Evolutionary conservation across 2,888 invertebrate genomes (phyloP).

Genomic region (Atrina japonica): DNA sequence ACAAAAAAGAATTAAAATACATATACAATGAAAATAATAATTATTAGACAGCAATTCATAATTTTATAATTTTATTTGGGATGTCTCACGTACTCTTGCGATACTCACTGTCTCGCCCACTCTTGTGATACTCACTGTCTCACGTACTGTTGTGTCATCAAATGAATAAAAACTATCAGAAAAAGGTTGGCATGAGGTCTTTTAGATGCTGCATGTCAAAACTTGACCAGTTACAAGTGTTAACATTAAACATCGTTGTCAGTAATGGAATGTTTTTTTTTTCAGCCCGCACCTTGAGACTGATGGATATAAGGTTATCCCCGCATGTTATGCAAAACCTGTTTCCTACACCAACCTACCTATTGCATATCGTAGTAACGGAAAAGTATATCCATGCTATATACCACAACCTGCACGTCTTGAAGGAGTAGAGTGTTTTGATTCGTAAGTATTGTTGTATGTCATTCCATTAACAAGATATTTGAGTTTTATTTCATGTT

Average conservation of each 20-base stretch:
- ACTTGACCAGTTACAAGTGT: neutral
- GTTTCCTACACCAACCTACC: neutral
- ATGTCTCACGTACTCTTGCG: too few relatives aligned
- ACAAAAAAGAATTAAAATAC: too few relatives aligned
- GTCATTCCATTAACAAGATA: neutral
- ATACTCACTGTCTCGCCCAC: too few relatives aligned
- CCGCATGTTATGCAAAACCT: neutral
- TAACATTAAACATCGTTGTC: neutral
- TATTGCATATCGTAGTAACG: conserved; percentile 4
- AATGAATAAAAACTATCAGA: too few relatives aligned
- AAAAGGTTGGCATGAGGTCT: too few relatives aligned
- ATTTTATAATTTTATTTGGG: too few relatives aligned
- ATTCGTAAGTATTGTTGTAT: conserved; percentile 22
- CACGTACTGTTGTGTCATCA: too few relatives aligned
- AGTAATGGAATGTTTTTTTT: neutral
- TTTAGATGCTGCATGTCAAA: too few relatives aligned
- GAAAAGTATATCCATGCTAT: conserved; percentile 12
- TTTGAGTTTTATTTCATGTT: neutral
- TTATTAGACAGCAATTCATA: too few relatives aligned
- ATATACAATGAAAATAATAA: too few relatives aligned
- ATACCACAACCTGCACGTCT: conserved; percentile 7
- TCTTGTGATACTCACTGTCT: too few relatives aligned
- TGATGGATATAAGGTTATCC: conserved; percentile 7
- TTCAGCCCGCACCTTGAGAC: neutral
- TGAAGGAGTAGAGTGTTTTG: neutral